These are phyloP conservation scores for Capreolus pygargus DNA, from an alignment of 2,113 vertebrate species.

Conservation along the genomic window DNA sequence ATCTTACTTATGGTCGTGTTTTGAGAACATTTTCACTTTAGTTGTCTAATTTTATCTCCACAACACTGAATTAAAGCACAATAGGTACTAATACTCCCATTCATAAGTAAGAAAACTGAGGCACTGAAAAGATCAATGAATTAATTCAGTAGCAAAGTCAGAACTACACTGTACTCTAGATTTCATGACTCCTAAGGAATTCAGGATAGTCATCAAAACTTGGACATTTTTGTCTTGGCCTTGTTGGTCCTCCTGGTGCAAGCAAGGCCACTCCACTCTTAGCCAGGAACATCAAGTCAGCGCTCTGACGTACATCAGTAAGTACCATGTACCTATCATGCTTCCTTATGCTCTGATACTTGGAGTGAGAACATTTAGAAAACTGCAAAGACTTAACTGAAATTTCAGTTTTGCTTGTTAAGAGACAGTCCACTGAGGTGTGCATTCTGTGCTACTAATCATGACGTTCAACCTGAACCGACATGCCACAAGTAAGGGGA, in stretches of 20 bases:
- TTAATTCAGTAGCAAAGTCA: background rate
- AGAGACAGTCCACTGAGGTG: slow-evolving; percentile 5
- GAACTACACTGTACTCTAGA: background rate
- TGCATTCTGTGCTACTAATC: background rate
- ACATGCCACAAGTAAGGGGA: background rate
- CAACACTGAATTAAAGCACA: background rate
- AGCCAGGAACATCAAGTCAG: background rate
- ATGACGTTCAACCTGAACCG: slow-evolving; percentile 6
- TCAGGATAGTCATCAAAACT: background rate
- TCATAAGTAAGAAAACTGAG: background rate
- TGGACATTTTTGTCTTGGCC: background rate
- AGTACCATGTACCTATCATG: background rate
- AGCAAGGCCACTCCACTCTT: background rate
- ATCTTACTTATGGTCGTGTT: background rate
- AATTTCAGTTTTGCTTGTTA: slow-evolving; percentile 58
- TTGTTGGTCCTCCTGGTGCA: background rate
- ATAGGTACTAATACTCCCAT: background rate
- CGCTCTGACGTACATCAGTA: background rate
- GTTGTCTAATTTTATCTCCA: background rate
- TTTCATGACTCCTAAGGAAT: background rate
- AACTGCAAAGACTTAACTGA: slow-evolving; percentile 39
- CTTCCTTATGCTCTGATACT: slow-evolving; percentile 36
- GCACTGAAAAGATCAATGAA: background rate
- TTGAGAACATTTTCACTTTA: background rate
- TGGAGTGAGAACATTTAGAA: slow-evolving; percentile 47